Base-by-base conservation (phyloP, 1,140 invertebrate genomes). In the Platorchestia sp. region DNA sequence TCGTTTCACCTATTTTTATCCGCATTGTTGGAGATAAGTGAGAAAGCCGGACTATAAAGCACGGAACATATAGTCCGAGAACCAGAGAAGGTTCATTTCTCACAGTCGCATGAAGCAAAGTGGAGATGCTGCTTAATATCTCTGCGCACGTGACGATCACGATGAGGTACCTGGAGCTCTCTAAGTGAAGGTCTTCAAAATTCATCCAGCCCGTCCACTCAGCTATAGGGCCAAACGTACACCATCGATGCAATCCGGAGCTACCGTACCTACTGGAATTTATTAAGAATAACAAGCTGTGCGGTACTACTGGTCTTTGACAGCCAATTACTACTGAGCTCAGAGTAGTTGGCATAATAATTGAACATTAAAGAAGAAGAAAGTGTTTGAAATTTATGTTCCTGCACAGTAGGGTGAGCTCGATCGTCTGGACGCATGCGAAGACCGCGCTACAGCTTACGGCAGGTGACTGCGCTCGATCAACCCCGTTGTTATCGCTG, bases 281-380 rank as follows among this genome's bases (percentile, higher is more conserved):
- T 93, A 93, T 93, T 93, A 47, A 93, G 91, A 45, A 44, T 93
- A 93, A 45, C 36, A 45, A 40, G 3, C 40, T 45, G 91, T 47
- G 91, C 10, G 45, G 45, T 47, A 44, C 91, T 93, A 47, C 91
- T 47, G 41, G 40, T 22, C 19, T 93, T 45, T 45, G 91, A 93
- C 91, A 93, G 91, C 43, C 91, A 93, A 93, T 93, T 93, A 93
- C 91, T 93, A 93, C 10, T 93, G 91, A 93, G 45, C 91, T 10
- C 44, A 45, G 44, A 47, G 44, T 93, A 42, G 91, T 44, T 47
- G 45, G 91, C 45, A 93, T 93, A 93, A 93, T 93, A 93, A 93
- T 93, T 93, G 91, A 93, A 45, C 45, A 93, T 93, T 93, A 93
- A 93, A 44, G 91, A 44, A 45, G 43, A n/a, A 93, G 40, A 45